phyloP scores from a whole-genome alignment of 2,797 vertebrate species.

The Takifugu rubripes region DNA sequence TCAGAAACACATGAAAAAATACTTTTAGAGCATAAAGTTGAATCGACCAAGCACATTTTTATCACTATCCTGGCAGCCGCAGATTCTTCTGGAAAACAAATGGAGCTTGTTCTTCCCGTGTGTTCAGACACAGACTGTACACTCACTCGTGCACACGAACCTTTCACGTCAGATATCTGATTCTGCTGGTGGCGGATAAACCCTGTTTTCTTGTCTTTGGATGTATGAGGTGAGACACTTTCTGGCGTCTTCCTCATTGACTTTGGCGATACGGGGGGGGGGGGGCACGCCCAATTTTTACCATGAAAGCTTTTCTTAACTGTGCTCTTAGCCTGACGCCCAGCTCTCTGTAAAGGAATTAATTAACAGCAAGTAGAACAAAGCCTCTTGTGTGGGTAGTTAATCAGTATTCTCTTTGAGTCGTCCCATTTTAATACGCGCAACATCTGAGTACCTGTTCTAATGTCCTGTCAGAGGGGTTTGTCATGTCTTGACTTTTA shows the following conservation, averaged over 20 bases:
- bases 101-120: too few species aligned
- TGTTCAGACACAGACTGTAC: too few species aligned
- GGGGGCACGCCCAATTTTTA: conserved; percentile 11
- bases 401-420: conserved; percentile 17
- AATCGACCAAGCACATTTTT: too few species aligned
- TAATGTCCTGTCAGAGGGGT: not conserved
- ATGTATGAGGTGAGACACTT: too few species aligned
- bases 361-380: conserved; percentile 34
- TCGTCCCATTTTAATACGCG: conserved; percentile 2
- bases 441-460: not conserved
- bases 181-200: not conserved
- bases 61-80: too few species aligned
- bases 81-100: too few species aligned
- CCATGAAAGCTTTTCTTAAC: conserved; percentile 25
- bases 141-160: not conserved
- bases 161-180: not conserved
- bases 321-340: conserved; percentile 1
- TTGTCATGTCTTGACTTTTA: conserved; percentile 1
- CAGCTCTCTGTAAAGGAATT: conserved; percentile 22
- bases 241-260: too few species aligned
- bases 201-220: not conserved
- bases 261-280: too few species aligned
- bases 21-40: too few species aligned
- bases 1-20: too few species aligned
- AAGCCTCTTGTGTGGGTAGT: conserved; percentile 23